Evolutionary conservation across 2,888 invertebrate genomes (phyloP).

Genomic region (Conomelus anceps): DNA sequence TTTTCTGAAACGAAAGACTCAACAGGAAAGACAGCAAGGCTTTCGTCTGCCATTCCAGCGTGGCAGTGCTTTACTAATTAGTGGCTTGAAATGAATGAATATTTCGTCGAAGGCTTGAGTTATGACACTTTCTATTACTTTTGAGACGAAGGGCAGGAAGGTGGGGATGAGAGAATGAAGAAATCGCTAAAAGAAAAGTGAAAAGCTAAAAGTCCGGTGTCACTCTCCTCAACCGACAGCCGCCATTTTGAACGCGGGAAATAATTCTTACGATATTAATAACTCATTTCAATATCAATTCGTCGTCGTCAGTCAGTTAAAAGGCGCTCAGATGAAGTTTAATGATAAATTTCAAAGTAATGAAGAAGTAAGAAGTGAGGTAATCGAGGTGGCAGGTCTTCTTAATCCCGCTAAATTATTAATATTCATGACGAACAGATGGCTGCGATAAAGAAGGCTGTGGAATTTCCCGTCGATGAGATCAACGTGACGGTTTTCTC

Average conservation of each 20-base stretch:
- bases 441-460: background rate
- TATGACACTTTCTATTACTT: background rate
- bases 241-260: background rate
- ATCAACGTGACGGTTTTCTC: background rate
- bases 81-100: background rate
- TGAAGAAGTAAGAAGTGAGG: background rate
- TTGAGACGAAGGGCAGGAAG: background rate
- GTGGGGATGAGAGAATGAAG: background rate
- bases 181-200: background rate
- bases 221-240: background rate
- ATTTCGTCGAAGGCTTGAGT: background rate
- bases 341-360: background rate
- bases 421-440: background rate
- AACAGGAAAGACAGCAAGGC: background rate
- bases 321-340: background rate
- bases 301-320: background rate
- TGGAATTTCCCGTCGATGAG: background rate
- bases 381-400: background rate
- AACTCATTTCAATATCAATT: background rate
- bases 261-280: background rate
- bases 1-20: background rate
- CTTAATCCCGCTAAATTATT: background rate
- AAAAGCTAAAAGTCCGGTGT: background rate
- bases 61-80: background rate
- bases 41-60: background rate